Conservation (phyloP, 2,888 invertebrate genomes). For the Perdita meconis region DNA sequence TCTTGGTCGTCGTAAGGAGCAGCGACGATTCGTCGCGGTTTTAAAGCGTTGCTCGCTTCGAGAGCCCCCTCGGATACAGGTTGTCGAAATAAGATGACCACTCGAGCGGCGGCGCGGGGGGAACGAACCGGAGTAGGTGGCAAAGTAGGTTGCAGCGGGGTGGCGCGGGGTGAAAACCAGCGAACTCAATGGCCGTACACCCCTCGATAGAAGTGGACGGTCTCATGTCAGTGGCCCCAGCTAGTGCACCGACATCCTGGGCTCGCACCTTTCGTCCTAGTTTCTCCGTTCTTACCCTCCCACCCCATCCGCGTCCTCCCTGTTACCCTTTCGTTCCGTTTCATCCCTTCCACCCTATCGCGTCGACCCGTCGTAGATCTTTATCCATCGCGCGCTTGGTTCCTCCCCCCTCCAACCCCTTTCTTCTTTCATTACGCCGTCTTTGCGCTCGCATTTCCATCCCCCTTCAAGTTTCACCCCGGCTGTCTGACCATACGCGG, state of each 20-base stretch:
- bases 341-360: constrained; percentile 31
- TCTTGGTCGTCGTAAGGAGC: neutral
- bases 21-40: constrained; percentile 21
- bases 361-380: constrained; percentile 31
- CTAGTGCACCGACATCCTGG: constrained; percentile 74
- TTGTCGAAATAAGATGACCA: constrained; percentile 58
- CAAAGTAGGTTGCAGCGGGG: constrained; percentile 75
- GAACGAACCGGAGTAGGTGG: constrained; percentile 63
- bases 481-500: constrained; percentile 7
- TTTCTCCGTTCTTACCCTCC: constrained; percentile 49
- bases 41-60: constrained; percentile 23
- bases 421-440: constrained; percentile 6
- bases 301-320: constrained; percentile 65
- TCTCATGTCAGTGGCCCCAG: constrained; percentile 78
- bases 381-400: constrained; percentile 6
- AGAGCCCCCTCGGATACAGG: constrained; percentile 33
- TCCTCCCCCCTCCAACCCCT: too few relatives aligned
- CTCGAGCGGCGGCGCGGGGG: constrained; percentile 35
- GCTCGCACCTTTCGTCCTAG: constrained; percentile 66
- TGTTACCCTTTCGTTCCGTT: constrained; percentile 55
- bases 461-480: neutral
- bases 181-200: constrained; percentile 61
- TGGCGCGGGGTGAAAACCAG: constrained; percentile 64
- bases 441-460: neutral
- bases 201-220: constrained; percentile 73